A percentile compares a stretch with the other conserved stretches of the same genome.
phyloP scores from a whole-genome alignment of 92 coral and sea anemone genomes.

The Blastomussa wellsi region DNA sequence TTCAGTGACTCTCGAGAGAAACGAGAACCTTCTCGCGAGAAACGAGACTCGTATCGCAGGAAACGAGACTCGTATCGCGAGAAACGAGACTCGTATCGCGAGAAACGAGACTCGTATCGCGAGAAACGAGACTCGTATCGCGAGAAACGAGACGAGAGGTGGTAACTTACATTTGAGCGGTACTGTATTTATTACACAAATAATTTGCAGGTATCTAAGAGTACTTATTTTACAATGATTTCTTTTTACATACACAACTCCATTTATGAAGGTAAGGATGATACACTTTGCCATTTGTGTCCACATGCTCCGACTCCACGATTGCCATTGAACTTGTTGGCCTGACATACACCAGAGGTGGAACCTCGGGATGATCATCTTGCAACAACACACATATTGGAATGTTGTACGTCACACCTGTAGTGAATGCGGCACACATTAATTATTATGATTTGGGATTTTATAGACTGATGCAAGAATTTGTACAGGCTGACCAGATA shows the following conservation, averaged over 20 bases:
- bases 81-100: no score
- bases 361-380: conserved; percentile 80
- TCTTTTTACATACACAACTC: conserved; percentile 59
- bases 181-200: no score
- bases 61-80: no score
- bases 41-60: no score
- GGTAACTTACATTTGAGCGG: no score
- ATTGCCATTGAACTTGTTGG: conserved; percentile 88
- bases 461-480: neutral
- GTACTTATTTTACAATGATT: neutral
- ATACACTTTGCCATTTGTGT: conserved; percentile 75
- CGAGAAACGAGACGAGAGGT: no score
- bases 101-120: no score
- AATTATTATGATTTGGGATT: neutral
- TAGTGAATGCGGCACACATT: neutral
- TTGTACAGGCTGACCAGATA: neutral
- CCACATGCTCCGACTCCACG: conserved; percentile 73
- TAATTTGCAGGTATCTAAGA: no score
- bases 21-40: no score
- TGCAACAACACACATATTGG: conserved; percentile 81
- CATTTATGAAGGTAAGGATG: conserved; percentile 84
- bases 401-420: conserved; percentile 80
- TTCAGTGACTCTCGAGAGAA: no score
- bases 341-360: conserved; percentile 83
- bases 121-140: no score